A percentile compares a stretch with the other conserved stretches of the same genome.
These are phyloP conservation scores for Phytoseiulus persimilis DNA, from an alignment of 2,888 invertebrate species.

Conservation along the genomic window DNA sequence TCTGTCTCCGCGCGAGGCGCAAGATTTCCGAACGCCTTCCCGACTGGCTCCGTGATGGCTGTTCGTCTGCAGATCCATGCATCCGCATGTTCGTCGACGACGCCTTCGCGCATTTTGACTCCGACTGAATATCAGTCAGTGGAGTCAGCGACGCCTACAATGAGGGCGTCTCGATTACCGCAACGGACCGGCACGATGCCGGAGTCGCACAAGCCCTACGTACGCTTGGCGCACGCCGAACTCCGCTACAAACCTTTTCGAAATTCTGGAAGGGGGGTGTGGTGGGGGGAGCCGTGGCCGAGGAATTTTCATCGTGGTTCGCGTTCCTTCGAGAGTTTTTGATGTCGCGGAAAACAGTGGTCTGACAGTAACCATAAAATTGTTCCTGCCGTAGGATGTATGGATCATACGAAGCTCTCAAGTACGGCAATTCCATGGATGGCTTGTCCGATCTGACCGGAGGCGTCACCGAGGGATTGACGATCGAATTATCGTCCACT, in stretches of 20 bases:
- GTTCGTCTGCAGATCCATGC: neutral
- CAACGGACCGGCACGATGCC: neutral
- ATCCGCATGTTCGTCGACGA: neutral
- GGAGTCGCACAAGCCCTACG: neutral
- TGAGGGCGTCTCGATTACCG: neutral
- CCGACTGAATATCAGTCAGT: neutral
- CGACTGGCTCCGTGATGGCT: neutral
- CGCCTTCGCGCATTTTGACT: neutral
- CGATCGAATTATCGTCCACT: conserved; percentile 15
- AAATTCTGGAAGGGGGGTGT: too few species aligned
- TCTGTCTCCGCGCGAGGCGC: neutral
- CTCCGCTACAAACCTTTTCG: too few species aligned
- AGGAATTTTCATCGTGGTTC: too few species aligned
- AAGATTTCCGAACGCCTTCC: neutral
- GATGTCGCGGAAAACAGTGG: too few species aligned
- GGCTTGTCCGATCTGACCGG: conserved; percentile 80
- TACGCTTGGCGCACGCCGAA: neutral
- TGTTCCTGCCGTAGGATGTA: conserved; percentile 59
- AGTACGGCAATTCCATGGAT: conserved; percentile 79
- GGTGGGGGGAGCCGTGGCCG: too few species aligned
- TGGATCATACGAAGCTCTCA: conserved; percentile 83
- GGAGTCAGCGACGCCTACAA: neutral
- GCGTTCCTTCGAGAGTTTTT: too few species aligned
- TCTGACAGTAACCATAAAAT: neutral
- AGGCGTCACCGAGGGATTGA: conserved; percentile 52